Evolutionary conservation across 2,888 invertebrate genomes (phyloP).

Genomic region (Spodoptera picta): DNA sequence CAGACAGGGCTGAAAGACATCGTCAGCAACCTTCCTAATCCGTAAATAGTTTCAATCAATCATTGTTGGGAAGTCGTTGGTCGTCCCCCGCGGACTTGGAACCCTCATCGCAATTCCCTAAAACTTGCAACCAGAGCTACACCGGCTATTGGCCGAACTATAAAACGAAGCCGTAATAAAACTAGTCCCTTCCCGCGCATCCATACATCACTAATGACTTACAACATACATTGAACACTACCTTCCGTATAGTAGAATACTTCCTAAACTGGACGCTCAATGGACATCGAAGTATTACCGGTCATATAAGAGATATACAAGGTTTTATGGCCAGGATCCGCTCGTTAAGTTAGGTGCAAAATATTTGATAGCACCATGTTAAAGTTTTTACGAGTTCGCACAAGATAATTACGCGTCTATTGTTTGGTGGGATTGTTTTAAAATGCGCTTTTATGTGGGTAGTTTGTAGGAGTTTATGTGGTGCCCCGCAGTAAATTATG

Average conservation of each 20-base stretch:
- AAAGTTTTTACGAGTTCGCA: slow-evolving; percentile 73
- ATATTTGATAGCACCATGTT: slow-evolving; percentile 78
- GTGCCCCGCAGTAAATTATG: slow-evolving; percentile 6
- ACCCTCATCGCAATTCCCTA: slow-evolving; percentile 72
- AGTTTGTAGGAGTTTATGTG: slow-evolving; percentile 28
- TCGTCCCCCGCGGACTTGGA: slow-evolving; percentile 46
- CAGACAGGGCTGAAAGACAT: no score
- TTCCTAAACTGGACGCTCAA: slow-evolving; percentile 19
- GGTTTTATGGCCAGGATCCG: slow-evolving; percentile 57
- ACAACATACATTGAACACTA: slow-evolving; percentile 62
- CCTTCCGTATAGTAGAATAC: neutral
- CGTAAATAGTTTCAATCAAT: neutral
- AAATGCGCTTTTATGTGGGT: slow-evolving; percentile 59
- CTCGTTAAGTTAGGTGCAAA: slow-evolving; percentile 74
- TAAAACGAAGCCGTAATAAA: slow-evolving; percentile 82
- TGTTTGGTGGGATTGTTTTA: slow-evolving; percentile 70
- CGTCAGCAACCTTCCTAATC: no score
- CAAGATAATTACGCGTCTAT: slow-evolving; percentile 78
- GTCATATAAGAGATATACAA: slow-evolving; percentile 48
- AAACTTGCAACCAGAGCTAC: slow-evolving; percentile 80
- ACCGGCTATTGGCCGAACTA: slow-evolving; percentile 77
- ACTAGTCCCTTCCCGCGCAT: slow-evolving; percentile 75
- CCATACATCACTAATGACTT: slow-evolving; percentile 85
- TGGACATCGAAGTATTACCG: slow-evolving; percentile 34
- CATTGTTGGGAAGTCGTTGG: neutral